A percentile compares a stretch with the other conserved stretches of the same genome.
Conservation (phyloP, 1,140 invertebrate species). For the Drosophila bocki region DNA sequence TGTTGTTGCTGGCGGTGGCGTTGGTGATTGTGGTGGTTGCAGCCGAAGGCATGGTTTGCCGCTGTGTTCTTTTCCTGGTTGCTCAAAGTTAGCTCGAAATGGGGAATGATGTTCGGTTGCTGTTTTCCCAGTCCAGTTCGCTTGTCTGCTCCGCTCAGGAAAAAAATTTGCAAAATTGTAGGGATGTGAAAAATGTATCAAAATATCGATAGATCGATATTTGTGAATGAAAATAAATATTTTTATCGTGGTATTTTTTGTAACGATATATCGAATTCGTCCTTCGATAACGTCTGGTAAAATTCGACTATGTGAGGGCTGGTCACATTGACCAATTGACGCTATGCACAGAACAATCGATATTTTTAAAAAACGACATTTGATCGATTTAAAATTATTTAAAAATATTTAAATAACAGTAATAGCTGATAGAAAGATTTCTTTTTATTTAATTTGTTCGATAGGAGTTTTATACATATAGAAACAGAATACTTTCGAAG, state of each 20-base stretch:
- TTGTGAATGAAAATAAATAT: too few species aligned
- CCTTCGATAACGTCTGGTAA: background rate
- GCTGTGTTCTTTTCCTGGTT: conserved; percentile 69
- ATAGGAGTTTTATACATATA: background rate
- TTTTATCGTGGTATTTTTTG: too few species aligned
- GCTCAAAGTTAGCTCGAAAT: conserved; percentile 70
- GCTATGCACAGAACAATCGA: background rate
- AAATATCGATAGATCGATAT: too few species aligned
- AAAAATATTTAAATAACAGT: background rate
- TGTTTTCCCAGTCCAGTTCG: conserved; percentile 58
- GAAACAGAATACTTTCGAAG: too few species aligned
- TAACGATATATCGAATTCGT: too few species aligned
- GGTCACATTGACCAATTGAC: background rate
- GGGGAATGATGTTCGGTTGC: conserved; percentile 73
- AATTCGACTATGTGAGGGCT: background rate
- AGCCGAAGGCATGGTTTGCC: conserved; percentile 84
- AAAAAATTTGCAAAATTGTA: conserved; percentile 44
- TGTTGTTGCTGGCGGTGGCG: conserved; percentile 68
- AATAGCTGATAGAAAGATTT: background rate
- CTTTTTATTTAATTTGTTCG: background rate
- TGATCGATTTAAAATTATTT: background rate
- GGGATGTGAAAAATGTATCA: too few species aligned
- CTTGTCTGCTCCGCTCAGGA: conserved; percentile 57
- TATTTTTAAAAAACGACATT: background rate
- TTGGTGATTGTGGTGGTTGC: conserved; percentile 74